Conservation (phyloP, 2,797 vertebrate genomes). For the Kryptolebias ocellatus region DNA sequence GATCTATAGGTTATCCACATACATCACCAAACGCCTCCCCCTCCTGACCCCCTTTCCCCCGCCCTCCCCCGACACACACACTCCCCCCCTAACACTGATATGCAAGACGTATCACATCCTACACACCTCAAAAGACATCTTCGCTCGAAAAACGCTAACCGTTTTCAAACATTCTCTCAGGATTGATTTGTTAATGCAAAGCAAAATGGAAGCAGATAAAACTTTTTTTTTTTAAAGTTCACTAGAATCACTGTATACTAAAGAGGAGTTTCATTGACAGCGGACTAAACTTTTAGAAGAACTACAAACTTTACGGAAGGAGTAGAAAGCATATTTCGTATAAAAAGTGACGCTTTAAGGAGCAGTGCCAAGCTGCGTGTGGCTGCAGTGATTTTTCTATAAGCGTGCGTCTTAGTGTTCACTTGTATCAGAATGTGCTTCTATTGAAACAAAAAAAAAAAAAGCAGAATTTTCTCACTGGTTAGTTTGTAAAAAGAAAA, state of each 20-base stretch:
- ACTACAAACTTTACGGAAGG: slow-evolving; percentile 60
- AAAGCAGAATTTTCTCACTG: slow-evolving; percentile 26
- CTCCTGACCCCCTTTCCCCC: neutral
- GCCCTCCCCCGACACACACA: neutral
- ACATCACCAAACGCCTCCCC: slow-evolving; percentile 30
- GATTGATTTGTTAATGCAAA: slow-evolving; percentile 51
- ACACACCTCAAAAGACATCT: slow-evolving; percentile 48
- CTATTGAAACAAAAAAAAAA: slow-evolving; percentile 33
- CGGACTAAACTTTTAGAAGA: slow-evolving; percentile 58
- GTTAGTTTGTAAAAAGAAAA: slow-evolving; percentile 32
- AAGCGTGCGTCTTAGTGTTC: slow-evolving; percentile 73
- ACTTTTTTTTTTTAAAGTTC: slow-evolving; percentile 3
- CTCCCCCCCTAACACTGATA: slow-evolving; percentile 60
- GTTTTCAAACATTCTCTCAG: slow-evolving; percentile 44
- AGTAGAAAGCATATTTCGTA: slow-evolving; percentile 64
- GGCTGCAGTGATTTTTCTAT: slow-evolving; percentile 23
- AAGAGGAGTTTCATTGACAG: slow-evolving; percentile 37
- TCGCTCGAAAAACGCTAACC: slow-evolving; percentile 56
- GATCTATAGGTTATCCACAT: slow-evolving; percentile 58
- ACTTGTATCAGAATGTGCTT: slow-evolving; percentile 68
- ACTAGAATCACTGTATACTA: slow-evolving; percentile 51
- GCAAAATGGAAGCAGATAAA: slow-evolving; percentile 54
- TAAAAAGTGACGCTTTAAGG: slow-evolving; percentile 52
- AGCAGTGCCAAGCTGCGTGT: slow-evolving; percentile 41
- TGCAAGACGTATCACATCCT: slow-evolving; percentile 61